A percentile compares a stretch with the other conserved stretches of the same genome.
phyloP scores from a whole-genome alignment of 2,888 invertebrate genomes.

The Drosophila fulvimacula region DNA sequence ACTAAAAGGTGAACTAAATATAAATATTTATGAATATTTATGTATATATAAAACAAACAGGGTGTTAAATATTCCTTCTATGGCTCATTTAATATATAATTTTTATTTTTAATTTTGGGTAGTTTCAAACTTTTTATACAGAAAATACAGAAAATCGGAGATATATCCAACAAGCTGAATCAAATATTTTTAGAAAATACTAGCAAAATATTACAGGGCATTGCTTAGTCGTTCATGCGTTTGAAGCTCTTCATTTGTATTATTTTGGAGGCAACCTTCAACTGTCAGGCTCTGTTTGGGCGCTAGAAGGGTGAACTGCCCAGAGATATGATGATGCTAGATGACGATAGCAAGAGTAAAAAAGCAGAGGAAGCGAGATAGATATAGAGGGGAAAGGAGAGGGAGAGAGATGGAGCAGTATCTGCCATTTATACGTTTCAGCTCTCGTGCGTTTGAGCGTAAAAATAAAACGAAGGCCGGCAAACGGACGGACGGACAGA shows the following conservation, averaged over 20 bases:
- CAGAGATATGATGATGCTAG: slow-evolving; percentile 57
- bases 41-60: no score
- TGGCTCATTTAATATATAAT: background rate
- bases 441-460: slow-evolving; percentile 80
- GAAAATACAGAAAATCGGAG: no score
- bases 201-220: slow-evolving; percentile 8
- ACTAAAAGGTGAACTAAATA: background rate
- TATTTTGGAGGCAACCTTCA: slow-evolving; percentile 72
- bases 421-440: slow-evolving; percentile 79
- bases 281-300: slow-evolving; percentile 61
- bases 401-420: slow-evolving; percentile 34
- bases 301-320: slow-evolving; percentile 77
- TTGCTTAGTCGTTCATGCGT: background rate
- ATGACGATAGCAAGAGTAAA: slow-evolving; percentile 38
- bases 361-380: slow-evolving; percentile 4
- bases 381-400: background rate
- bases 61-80: background rate
- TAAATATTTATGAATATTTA: no score
- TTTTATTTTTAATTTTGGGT: no score
- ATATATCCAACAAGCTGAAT: no score
- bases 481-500: slow-evolving; percentile 16
- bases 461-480: slow-evolving; percentile 73
- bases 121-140: background rate
- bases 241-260: slow-evolving; percentile 14
- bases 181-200: background rate